Base-by-base conservation (phyloP, 2,113 vertebrate genomes). In the Mormyrus lacerda region DNA sequence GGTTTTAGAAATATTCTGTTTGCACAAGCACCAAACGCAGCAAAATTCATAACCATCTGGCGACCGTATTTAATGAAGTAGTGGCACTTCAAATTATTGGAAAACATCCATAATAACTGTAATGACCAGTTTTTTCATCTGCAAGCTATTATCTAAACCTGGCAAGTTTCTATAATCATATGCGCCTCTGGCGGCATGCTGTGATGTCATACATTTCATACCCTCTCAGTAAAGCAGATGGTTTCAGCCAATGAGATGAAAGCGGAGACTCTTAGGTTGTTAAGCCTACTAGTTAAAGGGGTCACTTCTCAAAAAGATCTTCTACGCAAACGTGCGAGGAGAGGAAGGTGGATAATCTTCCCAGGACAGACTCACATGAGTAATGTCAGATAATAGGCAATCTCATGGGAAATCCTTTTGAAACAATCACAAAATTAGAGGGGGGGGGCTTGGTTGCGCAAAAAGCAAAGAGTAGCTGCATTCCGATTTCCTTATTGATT, bases 381-480 rank as follows among this genome's bases (percentile, higher is more conserved):
- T 83, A 85, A 89, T 58, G 79, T 44, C 31, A 47, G 55, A 84
- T 24, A 55, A 84, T 44, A 27, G 84, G 47, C 51, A 79, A 82
- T 82, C 88, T 82, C 47, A 55, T 55, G n/a, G 45, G 73, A 42
- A 58, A 50, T 31, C 35, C 50, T 39, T 89, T 55, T 58, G 35
- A 83, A n/a, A 39, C 79, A 61, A 69, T 69, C 15, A 19, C 24
- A 42, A 24, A 89, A 51, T 86, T 83, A 88, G 84, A 89, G 69
- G 73, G 87, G 88, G 88, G 4, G 42, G 35, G 73, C 79, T 58
- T 86, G 50, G 21, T 73, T 92, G 89, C 83, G 89, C 87, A 10
- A 84, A 88, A 91, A 91, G 91, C 87, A 87, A 86, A 58, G 85
- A 87, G 50, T 86, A 89, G 69, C 88, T 86, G 90, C 92, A 91